Evolutionary conservation across 53 echinoderm and acorn worm species (phyloP).

Genomic region (Crossaster papposus): DNA sequence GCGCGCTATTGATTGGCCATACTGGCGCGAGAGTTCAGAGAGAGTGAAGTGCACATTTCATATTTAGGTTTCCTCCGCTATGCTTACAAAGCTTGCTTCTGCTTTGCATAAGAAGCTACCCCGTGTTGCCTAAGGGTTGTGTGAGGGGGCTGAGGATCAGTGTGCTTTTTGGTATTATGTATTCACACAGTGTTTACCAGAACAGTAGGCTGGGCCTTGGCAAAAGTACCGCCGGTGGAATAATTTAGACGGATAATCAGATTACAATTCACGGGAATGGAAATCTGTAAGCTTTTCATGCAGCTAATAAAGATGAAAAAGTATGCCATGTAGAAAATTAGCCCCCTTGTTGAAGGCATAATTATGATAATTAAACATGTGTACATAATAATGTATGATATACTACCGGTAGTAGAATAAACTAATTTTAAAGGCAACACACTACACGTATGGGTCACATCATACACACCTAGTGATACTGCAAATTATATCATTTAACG

Average conservation of each 20-base stretch:
- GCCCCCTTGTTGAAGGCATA: neutral
- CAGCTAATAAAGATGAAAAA: conserved; percentile 4
- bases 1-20: conserved; percentile 1
- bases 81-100: neutral
- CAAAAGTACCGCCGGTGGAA: conserved; percentile 14
- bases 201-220: neutral
- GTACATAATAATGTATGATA: neutral
- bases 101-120: neutral
- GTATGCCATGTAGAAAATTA: conserved; percentile 10
- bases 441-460: too few relatives aligned
- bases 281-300: conserved; percentile 11
- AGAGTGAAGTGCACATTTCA: neutral
- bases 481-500: too few relatives aligned
- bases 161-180: conserved; percentile 9
- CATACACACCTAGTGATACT: too few relatives aligned
- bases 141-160: neutral
- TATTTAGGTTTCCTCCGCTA: conserved; percentile 15
- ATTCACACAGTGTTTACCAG: neutral
- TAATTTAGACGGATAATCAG: conserved; percentile 46
- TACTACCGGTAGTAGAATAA: too few relatives aligned
- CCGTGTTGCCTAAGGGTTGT: conserved; percentile 5
- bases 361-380: neutral
- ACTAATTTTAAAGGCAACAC: too few relatives aligned
- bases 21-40: neutral
- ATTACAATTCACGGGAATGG: conserved; percentile 28